Evolutionary conservation across 2,888 invertebrate genomes (phyloP).

Genomic region (Lasius fuliginosus): DNA sequence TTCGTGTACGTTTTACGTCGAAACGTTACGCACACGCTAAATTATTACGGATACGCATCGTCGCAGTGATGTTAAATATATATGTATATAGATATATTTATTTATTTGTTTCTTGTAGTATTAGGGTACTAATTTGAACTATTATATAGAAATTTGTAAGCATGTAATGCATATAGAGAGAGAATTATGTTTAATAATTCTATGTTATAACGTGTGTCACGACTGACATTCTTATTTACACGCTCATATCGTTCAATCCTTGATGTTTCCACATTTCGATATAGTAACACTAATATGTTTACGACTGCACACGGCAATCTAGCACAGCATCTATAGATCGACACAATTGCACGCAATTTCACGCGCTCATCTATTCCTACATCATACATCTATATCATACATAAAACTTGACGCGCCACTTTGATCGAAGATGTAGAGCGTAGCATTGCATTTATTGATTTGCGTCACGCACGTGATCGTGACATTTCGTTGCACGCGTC

Average conservation of each 20-base stretch:
- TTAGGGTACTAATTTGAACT: background rate
- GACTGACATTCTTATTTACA: background rate
- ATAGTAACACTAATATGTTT: background rate
- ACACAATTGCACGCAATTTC: slow-evolving; percentile 44
- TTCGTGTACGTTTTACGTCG: background rate
- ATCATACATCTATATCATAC: slow-evolving; percentile 13
- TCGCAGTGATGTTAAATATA: background rate
- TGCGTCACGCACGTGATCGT: slow-evolving; percentile 7
- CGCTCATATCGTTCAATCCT: background rate
- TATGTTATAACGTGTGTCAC: background rate
- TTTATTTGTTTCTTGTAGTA: background rate
- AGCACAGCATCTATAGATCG: slow-evolving; percentile 19
- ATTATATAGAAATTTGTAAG: background rate
- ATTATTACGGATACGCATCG: background rate
- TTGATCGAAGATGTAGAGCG: slow-evolving; percentile 20
- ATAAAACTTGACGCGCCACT: slow-evolving; percentile 12
- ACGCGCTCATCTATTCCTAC: slow-evolving; percentile 23
- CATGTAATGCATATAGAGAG: slow-evolving; percentile 5
- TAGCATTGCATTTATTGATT: slow-evolving; percentile 15
- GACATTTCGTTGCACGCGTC: slow-evolving; percentile 21
- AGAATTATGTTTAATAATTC: background rate
- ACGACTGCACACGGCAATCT: slow-evolving; percentile 4
- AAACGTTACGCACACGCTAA: background rate
- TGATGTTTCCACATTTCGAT: slow-evolving; percentile 15
- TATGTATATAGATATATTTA: background rate